These are phyloP conservation scores for Microplitis manilae DNA, from an alignment of 2,888 invertebrate species.

Conservation along the genomic window DNA sequence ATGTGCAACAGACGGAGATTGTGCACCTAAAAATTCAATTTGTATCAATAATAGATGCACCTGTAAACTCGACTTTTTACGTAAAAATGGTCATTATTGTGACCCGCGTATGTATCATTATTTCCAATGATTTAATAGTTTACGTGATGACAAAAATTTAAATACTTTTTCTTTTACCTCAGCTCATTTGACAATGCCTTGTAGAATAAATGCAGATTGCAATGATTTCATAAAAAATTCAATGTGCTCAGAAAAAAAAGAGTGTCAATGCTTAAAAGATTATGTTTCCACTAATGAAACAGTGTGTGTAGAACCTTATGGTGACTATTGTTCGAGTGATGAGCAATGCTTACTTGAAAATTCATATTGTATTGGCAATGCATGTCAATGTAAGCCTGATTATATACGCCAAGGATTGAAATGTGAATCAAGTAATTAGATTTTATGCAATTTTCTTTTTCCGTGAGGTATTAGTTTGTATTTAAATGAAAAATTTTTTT, in stretches of 20 bases:
- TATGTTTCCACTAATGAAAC: background rate
- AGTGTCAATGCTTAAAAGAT: background rate
- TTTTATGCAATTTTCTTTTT: background rate
- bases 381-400: background rate
- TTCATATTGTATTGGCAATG: background rate
- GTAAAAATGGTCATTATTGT: background rate
- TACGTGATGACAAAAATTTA: background rate
- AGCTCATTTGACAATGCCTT: background rate
- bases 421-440: background rate
- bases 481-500: too few relatives aligned
- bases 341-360: background rate
- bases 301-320: background rate
- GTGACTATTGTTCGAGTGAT: background rate
- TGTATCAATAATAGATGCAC: background rate
- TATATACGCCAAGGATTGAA: background rate
- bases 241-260: background rate
- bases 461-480: too few relatives aligned
- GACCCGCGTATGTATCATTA: background rate
- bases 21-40: background rate
- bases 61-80: background rate
- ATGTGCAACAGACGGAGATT: background rate
- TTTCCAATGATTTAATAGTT: background rate
- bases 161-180: background rate
- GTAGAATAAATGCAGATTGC: background rate
- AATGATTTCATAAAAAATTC: background rate